A percentile compares a stretch with the other conserved stretches of the same genome.
Evolutionary conservation across 2,888 invertebrate genomes (phyloP).

Genomic region (Auanema sp.): DNA sequence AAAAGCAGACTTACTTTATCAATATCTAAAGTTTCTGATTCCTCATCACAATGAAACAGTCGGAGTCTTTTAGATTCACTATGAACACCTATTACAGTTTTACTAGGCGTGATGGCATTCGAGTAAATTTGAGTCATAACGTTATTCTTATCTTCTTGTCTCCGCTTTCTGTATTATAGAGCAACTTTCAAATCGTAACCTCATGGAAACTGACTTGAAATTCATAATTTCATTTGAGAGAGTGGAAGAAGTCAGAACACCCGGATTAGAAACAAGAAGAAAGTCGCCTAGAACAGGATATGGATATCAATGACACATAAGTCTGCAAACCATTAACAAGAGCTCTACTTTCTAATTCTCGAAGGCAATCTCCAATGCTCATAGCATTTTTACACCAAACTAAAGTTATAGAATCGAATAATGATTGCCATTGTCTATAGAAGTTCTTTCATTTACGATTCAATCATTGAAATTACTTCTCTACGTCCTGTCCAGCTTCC

Average conservation of each 20-base stretch:
- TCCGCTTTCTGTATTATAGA: constrained; percentile 28
- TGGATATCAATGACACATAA: constrained; percentile 7
- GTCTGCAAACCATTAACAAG: constrained; percentile 29
- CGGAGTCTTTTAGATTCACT: constrained; percentile 35
- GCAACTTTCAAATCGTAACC: not conserved
- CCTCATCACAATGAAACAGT: constrained; percentile 34
- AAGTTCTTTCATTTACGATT: not conserved
- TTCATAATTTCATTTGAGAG: constrained; percentile 33
- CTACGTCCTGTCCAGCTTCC: constrained; percentile 19
- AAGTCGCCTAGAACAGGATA: constrained; percentile 43
- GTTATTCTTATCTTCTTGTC: constrained; percentile 44
- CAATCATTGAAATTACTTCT: constrained; percentile 15
- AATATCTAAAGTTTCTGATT: constrained; percentile 26
- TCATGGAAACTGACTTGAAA: constrained; percentile 32
- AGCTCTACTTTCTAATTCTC: constrained; percentile 45
- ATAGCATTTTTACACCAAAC: constrained; percentile 25
- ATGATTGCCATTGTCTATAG: constrained; percentile 27
- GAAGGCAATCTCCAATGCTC: constrained; percentile 51
- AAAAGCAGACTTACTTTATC: constrained; percentile 24
- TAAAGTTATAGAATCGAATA: constrained; percentile 25
- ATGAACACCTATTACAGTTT: constrained; percentile 34
- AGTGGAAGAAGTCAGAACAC: constrained; percentile 38
- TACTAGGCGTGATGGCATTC: constrained; percentile 19
- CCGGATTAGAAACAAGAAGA: constrained; percentile 48
- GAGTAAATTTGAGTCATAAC: constrained; percentile 50